Percentiles rank a stretch among this genome's conserved stretches.
phyloP scores from a whole-genome alignment of 2,888 invertebrate species.

The Leptura quadrifasciata region DNA sequence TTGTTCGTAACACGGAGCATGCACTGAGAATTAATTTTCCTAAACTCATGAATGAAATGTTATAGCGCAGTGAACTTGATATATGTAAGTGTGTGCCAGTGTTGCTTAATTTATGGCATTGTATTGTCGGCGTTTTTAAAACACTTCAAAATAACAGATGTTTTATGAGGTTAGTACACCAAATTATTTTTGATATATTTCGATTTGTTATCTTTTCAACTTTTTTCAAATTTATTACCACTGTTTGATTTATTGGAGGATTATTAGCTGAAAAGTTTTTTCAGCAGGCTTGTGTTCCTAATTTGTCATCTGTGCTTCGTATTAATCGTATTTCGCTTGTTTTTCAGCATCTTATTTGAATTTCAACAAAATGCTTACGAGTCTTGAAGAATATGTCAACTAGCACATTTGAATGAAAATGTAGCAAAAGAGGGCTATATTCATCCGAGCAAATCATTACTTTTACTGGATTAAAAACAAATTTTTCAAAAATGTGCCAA shows the following conservation, averaged over 20 bases:
- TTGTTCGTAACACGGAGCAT: conserved; percentile 43
- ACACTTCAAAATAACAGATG: conserved; percentile 18
- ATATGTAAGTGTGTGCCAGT: conserved; percentile 41
- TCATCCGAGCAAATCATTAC: too few relatives aligned
- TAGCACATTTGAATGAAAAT: too few relatives aligned
- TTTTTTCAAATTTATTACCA: not conserved
- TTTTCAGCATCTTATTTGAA: not conserved
- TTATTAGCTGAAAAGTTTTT: not conserved
- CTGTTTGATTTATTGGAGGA: not conserved
- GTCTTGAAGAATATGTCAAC: too few relatives aligned
- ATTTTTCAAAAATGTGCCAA: too few relatives aligned
- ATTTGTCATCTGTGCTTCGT: not conserved
- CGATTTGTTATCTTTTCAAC: not conserved
- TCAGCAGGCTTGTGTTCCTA: not conserved
- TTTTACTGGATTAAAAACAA: too few relatives aligned
- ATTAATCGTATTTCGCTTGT: not conserved
- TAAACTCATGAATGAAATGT: conserved; percentile 56
- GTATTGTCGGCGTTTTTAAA: conserved; percentile 34
- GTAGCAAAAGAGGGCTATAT: too few relatives aligned
- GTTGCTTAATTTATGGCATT: conserved; percentile 38
- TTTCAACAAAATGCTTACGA: not conserved
- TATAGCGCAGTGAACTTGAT: conserved; percentile 49
- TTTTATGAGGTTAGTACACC: not conserved
- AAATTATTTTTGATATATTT: not conserved
- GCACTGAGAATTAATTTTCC: conserved; percentile 51